Conservation (phyloP, 2,113 vertebrate species). For the Polypterus senegalus region DNA sequence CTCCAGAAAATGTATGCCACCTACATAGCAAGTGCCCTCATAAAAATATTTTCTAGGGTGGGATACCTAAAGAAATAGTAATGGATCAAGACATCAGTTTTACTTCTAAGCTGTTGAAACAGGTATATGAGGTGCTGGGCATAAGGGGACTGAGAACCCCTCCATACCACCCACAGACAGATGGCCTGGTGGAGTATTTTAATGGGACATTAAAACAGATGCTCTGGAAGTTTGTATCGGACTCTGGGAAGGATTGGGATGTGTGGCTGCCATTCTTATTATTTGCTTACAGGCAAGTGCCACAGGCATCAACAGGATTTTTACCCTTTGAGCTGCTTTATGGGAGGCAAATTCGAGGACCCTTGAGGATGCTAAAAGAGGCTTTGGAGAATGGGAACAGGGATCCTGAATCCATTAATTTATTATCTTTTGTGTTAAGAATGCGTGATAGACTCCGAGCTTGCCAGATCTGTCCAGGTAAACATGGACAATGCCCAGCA, state of each 20-base stretch:
- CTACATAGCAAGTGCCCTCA: conserved; percentile 30
- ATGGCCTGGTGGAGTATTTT: conserved; percentile 38
- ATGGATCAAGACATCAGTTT: conserved; percentile 34
- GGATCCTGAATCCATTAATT: too few relatives aligned
- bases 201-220: conserved; percentile 48
- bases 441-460: too few relatives aligned
- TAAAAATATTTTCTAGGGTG: conserved; percentile 30
- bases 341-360: conserved; percentile 4
- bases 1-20: conserved; percentile 23
- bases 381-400: background rate
- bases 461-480: too few relatives aligned
- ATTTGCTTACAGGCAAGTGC: conserved; percentile 30
- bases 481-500: conserved; percentile 11
- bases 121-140: conserved; percentile 35
- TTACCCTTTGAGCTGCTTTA: conserved; percentile 21
- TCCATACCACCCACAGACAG: conserved; percentile 40
- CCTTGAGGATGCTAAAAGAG: conserved; percentile 19
- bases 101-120: conserved; percentile 41
- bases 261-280: conserved; percentile 34
- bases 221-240: conserved; percentile 39
- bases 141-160: conserved; percentile 23
- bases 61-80: conserved; percentile 32
- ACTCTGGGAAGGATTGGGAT: conserved; percentile 32
- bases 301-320: conserved; percentile 23
- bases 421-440: too few relatives aligned